Conservation (phyloP, 2,888 invertebrate genomes). For the Heliconius charithonia region DNA sequence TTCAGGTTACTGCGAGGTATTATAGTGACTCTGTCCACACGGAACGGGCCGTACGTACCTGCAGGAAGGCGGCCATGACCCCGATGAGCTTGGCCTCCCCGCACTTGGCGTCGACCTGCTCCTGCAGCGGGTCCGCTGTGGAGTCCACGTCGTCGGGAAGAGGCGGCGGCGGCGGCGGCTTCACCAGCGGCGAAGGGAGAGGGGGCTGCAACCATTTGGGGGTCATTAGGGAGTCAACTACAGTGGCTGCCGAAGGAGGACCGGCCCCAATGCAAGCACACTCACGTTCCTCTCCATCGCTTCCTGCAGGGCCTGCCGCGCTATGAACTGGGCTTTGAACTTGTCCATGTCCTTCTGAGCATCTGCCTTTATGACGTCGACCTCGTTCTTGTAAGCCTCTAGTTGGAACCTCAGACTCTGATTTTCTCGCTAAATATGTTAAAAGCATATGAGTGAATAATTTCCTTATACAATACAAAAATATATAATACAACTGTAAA, state of each 20-base stretch:
- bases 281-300: constrained; percentile 67
- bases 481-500: not conserved
- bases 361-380: constrained; percentile 93
- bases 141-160: constrained; percentile 65
- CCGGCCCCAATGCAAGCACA: not conserved
- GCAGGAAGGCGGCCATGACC: constrained; percentile 93
- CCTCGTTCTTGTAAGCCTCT: constrained; percentile 97
- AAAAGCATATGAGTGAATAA: not conserved
- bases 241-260: not conserved
- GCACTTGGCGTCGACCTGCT: constrained; percentile 63
- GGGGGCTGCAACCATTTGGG: constrained; percentile 59
- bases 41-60: constrained; percentile 78
- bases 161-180: constrained; percentile 74
- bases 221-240: not conserved
- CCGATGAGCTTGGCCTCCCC: constrained; percentile 90
- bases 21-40: too few species aligned
- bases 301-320: constrained; percentile 76
- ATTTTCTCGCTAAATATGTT: constrained; percentile 88
- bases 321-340: constrained; percentile 92
- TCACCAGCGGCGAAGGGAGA: constrained; percentile 61
- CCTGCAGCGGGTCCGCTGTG: constrained; percentile 53
- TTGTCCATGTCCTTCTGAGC: constrained; percentile 89
- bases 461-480: not conserved
- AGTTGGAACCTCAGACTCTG: constrained; percentile 95
- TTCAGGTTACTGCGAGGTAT: not conserved